A percentile compares a stretch with the other conserved stretches of the same genome.
Evolutionary conservation across 2,888 invertebrate genomes (phyloP).

Genomic region (Papilio protenor): DNA sequence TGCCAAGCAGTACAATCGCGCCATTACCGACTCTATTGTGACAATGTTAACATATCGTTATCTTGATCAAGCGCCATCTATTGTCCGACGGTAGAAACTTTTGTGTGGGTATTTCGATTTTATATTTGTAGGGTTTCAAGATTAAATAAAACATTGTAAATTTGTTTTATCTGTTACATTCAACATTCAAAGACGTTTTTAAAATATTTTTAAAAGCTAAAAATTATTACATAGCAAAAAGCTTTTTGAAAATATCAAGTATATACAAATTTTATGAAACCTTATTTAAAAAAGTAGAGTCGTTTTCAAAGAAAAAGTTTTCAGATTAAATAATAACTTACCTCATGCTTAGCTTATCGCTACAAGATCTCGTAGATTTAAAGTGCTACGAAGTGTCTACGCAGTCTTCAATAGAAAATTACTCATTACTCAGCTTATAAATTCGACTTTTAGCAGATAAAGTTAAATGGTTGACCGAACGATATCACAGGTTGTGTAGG

Average conservation of each 20-base stretch:
- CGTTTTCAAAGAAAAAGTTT: background rate
- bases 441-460: conserved; percentile 18
- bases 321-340: background rate
- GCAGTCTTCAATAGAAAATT: background rate
- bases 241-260: background rate
- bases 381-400: conserved; percentile 41
- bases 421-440: background rate
- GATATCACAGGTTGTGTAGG: conserved; percentile 47
- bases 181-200: background rate
- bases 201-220: background rate
- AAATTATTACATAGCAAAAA: background rate
- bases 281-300: background rate
- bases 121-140: conserved; percentile 55
- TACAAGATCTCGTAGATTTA: conserved; percentile 28
- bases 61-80: conserved; percentile 83
- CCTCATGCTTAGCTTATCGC: background rate
- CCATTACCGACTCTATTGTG: conserved; percentile 82
- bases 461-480: conserved; percentile 38
- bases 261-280: background rate
- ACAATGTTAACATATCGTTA: conserved; percentile 84
- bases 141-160: conserved; percentile 23
- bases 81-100: conserved; percentile 76
- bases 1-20: conserved; percentile 79
- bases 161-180: background rate
- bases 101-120: conserved; percentile 68